phyloP scores from a whole-genome alignment of 2,113 vertebrate species.

The Dinomys branickii region DNA sequence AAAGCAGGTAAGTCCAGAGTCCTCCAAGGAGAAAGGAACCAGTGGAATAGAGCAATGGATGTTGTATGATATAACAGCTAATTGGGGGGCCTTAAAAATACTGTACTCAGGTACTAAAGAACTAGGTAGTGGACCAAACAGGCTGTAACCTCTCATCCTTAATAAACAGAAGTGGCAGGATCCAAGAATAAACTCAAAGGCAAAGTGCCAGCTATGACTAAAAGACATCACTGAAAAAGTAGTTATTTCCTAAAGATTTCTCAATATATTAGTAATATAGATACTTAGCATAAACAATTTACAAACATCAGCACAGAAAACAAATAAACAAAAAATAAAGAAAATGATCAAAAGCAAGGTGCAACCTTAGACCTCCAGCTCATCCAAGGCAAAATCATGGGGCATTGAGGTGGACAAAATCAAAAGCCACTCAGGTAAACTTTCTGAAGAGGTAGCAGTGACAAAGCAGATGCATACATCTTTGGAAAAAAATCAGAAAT shows the following conservation, averaged over 20 bases:
- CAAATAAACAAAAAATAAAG: neutral
- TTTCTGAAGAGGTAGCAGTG: neutral
- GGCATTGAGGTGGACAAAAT: neutral
- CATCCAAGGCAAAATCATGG: neutral
- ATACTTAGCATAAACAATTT: neutral
- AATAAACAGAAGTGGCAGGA: neutral
- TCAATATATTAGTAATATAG: neutral
- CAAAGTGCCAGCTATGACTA: neutral
- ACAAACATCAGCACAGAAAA: neutral
- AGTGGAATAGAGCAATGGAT: neutral
- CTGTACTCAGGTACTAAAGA: neutral
- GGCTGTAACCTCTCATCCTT: neutral
- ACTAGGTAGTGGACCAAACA: neutral
- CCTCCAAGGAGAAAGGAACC: neutral
- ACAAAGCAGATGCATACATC: neutral
- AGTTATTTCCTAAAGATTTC: neutral
- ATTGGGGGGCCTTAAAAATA: neutral
- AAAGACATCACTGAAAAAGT: neutral
- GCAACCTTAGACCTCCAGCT: neutral
- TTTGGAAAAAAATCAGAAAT: neutral
- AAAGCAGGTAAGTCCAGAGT: neutral
- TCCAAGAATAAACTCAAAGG: neutral
- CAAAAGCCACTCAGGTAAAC: neutral
- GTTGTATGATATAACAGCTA: neutral
- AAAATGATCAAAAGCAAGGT: neutral